Evolutionary conservation across 2,888 invertebrate species (phyloP).

Genomic region (Lymantria dispar): DNA sequence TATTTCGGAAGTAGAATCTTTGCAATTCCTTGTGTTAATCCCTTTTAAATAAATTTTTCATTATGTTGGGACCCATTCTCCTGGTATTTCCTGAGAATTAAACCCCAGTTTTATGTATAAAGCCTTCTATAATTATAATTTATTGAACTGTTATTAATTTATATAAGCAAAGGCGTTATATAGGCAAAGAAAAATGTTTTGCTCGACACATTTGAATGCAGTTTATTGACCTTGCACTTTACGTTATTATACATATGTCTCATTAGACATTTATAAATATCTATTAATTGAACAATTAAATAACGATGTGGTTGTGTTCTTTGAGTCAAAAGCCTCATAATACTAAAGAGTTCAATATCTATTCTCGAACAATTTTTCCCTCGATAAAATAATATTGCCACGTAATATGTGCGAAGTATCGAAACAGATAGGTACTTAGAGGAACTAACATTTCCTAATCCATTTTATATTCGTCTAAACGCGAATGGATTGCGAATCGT

Average conservation of each 20-base stretch:
- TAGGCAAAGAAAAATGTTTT: too few relatives aligned
- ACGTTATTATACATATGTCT: slow-evolving; percentile 9
- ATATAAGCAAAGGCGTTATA: slow-evolving; percentile 11
- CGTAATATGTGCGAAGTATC: background rate
- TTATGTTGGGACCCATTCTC: too few relatives aligned
- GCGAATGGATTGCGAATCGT: slow-evolving; percentile 26
- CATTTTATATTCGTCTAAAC: slow-evolving; percentile 15
- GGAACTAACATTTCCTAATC: slow-evolving; percentile 3
- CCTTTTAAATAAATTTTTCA: too few relatives aligned
- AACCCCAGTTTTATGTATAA: too few relatives aligned
- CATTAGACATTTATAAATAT: background rate
- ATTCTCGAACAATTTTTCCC: too few relatives aligned
- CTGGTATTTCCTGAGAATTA: too few relatives aligned
- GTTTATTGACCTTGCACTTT: slow-evolving; percentile 28
- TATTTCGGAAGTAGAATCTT: too few relatives aligned
- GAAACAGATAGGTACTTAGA: background rate
- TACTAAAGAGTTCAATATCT: too few relatives aligned
- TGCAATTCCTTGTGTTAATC: too few relatives aligned
- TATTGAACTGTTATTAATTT: background rate
- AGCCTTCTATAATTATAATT: too few relatives aligned
- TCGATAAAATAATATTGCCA: background rate
- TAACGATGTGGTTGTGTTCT: slow-evolving; percentile 1
- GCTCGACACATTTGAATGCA: slow-evolving; percentile 4
- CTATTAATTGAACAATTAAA: background rate
- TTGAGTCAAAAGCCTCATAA: background rate